Evolutionary conservation across 2,113 vertebrate genomes (phyloP).

Genomic region (Parus major): DNA sequence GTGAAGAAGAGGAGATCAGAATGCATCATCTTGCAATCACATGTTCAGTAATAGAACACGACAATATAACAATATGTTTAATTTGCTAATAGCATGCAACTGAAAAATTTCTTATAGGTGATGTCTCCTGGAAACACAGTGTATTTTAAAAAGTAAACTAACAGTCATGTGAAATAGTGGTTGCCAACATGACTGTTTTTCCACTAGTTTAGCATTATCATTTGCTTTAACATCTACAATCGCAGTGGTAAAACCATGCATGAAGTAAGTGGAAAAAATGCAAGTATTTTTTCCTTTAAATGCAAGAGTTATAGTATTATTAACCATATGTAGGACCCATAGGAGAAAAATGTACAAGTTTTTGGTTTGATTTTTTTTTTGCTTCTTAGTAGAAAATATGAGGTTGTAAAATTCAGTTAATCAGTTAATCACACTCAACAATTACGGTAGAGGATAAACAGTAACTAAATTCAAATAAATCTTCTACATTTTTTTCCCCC

Average conservation of each 20-base stretch:
- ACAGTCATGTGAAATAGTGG: neutral
- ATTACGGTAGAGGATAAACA: neutral
- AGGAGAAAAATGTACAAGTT: neutral
- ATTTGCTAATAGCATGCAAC: neutral
- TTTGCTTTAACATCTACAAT: neutral
- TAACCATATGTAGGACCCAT: neutral
- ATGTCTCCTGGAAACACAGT: neutral
- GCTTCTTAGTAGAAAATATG: neutral
- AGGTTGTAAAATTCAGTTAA: neutral
- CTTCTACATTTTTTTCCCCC: fast-evolving
- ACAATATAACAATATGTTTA: neutral
- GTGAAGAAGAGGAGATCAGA: neutral
- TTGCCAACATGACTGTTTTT: neutral
- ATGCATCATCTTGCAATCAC: neutral
- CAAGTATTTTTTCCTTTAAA: neutral
- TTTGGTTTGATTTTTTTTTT: neutral
- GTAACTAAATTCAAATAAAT: neutral
- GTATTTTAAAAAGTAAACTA: neutral
- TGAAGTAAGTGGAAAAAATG: neutral
- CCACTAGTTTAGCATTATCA: neutral
- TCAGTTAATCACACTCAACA: neutral
- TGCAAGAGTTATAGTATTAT: neutral
- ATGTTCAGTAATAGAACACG: neutral
- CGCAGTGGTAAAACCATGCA: neutral
- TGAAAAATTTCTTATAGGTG: neutral